Evolutionary conservation across 2,888 invertebrate species (phyloP).

Genomic region (Eilema depressum): DNA sequence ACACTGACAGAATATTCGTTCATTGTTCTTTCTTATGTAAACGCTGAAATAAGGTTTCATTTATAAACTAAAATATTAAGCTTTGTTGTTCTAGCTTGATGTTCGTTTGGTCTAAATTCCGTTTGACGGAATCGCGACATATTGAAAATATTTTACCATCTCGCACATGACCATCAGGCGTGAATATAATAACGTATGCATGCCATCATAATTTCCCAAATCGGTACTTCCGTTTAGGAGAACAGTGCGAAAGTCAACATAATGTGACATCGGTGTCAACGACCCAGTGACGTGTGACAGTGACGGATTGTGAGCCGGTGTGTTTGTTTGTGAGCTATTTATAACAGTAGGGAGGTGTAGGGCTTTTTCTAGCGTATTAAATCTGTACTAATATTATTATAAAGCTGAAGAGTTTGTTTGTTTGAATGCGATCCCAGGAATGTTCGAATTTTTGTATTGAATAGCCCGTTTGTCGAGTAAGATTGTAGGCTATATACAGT

Average conservation of each 20-base stretch:
- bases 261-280: slow-evolving; percentile 44
- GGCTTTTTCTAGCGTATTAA: neutral
- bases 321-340: slow-evolving; percentile 53
- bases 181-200: neutral
- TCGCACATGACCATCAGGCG: neutral
- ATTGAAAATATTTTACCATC: too few species aligned
- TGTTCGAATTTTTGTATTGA: too few species aligned
- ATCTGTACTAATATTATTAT: neutral
- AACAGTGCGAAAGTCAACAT: slow-evolving; percentile 22
- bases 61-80: too few species aligned
- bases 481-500: too few species aligned
- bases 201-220: slow-evolving; percentile 18
- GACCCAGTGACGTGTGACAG: slow-evolving; percentile 46
- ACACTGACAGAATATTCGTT: too few species aligned
- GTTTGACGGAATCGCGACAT: neutral
- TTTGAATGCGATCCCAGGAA: too few species aligned
- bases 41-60: too few species aligned
- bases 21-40: too few species aligned
- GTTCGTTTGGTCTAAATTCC: too few species aligned
- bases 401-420: too few species aligned
- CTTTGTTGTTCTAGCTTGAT: too few species aligned
- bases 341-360: slow-evolving; percentile 33
- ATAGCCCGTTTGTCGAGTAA: too few species aligned
- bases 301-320: slow-evolving; percentile 40
- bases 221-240: slow-evolving; percentile 23